Percentiles rank a stretch among this genome's conserved stretches.
phyloP scores from a whole-genome alignment of 1,140 invertebrate genomes.

The Zaprionus nigranus region DNA sequence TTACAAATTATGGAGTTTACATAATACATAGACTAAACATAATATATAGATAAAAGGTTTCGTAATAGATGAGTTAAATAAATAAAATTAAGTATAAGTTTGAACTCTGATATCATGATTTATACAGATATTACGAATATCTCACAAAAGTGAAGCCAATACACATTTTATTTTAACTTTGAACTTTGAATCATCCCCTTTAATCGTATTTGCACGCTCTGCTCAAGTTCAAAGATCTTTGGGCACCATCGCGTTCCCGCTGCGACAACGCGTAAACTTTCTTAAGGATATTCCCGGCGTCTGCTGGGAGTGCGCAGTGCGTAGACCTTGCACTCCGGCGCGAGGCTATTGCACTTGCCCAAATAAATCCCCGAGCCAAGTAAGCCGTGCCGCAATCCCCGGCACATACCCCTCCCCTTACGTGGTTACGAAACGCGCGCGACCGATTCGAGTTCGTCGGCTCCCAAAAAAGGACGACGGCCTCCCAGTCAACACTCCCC shows the following conservation, averaged over 20 bases:
- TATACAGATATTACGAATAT: not conserved
- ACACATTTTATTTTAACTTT: not conserved
- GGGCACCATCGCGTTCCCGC: not conserved
- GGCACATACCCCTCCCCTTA: not conserved
- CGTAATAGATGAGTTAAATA: too few relatives aligned
- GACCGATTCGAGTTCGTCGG: not conserved
- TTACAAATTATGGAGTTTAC: too few relatives aligned
- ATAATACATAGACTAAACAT: too few relatives aligned
- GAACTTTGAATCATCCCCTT: not conserved
- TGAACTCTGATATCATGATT: not conserved
- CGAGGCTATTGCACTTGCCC: slow-evolving; percentile 9
- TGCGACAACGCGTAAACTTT: not conserved
- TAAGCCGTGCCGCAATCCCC: not conserved
- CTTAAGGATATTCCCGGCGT: not conserved
- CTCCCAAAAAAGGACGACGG: slow-evolving; percentile 1
- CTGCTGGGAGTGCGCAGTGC: not conserved
- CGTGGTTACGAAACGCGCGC: not conserved
- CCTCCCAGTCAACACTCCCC: not conserved
- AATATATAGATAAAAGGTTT: too few relatives aligned
- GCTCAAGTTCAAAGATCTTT: not conserved
- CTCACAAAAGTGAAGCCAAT: not conserved
- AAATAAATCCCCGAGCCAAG: slow-evolving; percentile 3
- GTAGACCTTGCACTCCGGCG: slow-evolving; percentile 1
- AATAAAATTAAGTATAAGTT: not conserved
- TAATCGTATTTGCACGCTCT: not conserved